Evolutionary conservation across 2,888 invertebrate genomes (phyloP).

Genomic region (Chrysotoxum bicinctum): DNA sequence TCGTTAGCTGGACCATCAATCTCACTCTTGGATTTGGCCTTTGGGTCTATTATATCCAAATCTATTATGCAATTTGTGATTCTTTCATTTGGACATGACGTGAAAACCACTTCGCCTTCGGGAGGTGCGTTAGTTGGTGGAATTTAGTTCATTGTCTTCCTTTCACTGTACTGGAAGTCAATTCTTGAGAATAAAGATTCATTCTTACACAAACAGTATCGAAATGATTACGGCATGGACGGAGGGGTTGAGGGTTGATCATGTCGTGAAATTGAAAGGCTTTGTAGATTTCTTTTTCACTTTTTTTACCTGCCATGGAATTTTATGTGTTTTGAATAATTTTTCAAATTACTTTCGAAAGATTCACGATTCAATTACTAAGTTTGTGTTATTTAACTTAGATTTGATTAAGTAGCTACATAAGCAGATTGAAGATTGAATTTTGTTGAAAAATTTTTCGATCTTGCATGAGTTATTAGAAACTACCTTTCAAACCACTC

Average conservation of each 20-base stretch:
- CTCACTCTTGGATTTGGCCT: constrained; percentile 46
- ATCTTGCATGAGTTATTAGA: too few species aligned
- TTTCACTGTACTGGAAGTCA: constrained; percentile 42
- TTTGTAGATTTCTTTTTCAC: too few species aligned
- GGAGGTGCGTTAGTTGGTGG: constrained; percentile 6
- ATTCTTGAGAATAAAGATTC: not conserved
- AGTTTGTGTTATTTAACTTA: too few species aligned
- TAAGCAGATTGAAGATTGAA: too few species aligned
- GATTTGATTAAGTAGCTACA: too few species aligned
- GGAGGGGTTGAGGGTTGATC: not conserved
- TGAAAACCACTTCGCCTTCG: constrained; percentile 4
- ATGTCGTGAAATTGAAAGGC: not conserved
- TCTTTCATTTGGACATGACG: constrained; percentile 40
- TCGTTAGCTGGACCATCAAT: constrained; percentile 62
- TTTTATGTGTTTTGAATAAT: too few species aligned
- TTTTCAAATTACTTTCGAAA: too few species aligned
- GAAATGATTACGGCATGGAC: not conserved
- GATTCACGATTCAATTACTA: too few species aligned
- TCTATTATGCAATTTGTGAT: constrained; percentile 66
- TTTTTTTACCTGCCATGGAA: too few species aligned
- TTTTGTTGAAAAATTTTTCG: too few species aligned
- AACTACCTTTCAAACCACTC: too few species aligned
- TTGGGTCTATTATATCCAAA: constrained; percentile 29
- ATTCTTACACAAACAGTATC: not conserved
- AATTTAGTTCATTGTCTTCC: constrained; percentile 46